Base-by-base conservation (phyloP, 2,113 vertebrate species). In the Brachyhypopomus gauderio region DNA sequence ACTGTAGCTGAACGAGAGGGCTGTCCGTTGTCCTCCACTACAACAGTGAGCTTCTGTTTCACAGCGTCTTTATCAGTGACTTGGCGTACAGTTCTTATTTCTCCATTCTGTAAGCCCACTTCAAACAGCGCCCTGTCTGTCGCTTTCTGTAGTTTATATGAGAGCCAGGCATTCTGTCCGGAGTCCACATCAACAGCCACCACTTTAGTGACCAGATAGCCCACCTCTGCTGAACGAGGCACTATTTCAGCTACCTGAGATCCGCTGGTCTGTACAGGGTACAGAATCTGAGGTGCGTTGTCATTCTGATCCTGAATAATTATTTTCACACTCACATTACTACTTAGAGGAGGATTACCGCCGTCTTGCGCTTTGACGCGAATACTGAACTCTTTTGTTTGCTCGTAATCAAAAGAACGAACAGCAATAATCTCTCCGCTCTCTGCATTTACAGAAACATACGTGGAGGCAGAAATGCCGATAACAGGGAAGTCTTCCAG, bases 271-370 rank as follows among this genome's bases (percentile, higher is more conserved):
- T 84, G 78, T 14, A 81, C 83, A 34, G 83, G 83, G 71, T 84
- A 84, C n/a, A 84, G 83, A 66, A 93, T 87, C 25, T 90, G 90
- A 1, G 93, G 91, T 0, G 12, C 14, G 1, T 94, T 93, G 80
- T 93, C 90, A 1, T 94, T 94, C 78, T 84, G 89, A 58, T 93
- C 92, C 60, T 90, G 72, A 3, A 93, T 73, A 0, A 56, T 64
- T 3, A 80, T 73, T 48, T 64, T 73, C 0, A 80, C 70, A 16
- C 38, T 72, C 17, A 62, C 78, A 20, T 73, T 80, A 59, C 25
- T 36, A 20, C 90, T 83, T 4, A 86, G 87, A 30, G 85, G 70
- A 58, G 85, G 85, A 0, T 77, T 81, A 3, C 87, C 88, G 25
- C 79, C 84, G 14, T 89, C 85, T 55, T 83, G 84, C 8, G 82